These are phyloP conservation scores for Sclerurus mexicanus DNA, from an alignment of 2,113 vertebrate genomes.

Conservation along the genomic window DNA sequence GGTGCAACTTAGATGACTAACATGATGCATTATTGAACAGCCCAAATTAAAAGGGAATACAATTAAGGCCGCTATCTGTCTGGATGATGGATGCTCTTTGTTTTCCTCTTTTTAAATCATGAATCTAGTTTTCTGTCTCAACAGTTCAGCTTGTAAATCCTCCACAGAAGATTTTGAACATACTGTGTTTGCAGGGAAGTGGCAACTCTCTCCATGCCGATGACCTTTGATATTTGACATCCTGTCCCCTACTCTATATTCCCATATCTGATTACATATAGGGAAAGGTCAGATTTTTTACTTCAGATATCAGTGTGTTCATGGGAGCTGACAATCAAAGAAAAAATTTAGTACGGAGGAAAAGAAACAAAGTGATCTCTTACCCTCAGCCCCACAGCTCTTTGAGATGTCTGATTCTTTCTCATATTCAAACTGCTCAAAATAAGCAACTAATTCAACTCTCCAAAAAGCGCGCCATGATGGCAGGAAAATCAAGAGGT, in stretches of 20 bases:
- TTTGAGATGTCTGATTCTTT: not conserved
- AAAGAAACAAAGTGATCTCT: not conserved
- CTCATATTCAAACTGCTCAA: not conserved
- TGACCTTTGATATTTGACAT: not conserved
- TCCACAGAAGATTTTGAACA: not conserved
- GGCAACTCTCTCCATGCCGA: not conserved
- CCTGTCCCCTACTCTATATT: not conserved
- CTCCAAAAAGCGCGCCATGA: not conserved
- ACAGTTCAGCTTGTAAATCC: not conserved
- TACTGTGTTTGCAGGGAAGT: not conserved
- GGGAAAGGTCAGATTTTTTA: not conserved
- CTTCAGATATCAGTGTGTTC: not conserved
- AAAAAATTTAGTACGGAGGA: not conserved
- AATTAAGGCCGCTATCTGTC: constrained; percentile 49
- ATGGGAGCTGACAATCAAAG: not conserved
- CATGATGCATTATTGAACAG: constrained; percentile 42
- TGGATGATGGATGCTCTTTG: constrained; percentile 26
- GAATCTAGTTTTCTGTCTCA: constrained; percentile 43
- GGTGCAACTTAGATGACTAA: constrained; percentile 39
- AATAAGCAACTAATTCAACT: not conserved
- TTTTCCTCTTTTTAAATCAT: constrained; percentile 34
- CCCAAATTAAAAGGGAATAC: constrained; percentile 51
- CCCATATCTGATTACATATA: not conserved
- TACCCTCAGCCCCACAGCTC: not conserved
- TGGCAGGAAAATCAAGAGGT: not conserved